Percentiles rank a stretch among this genome's conserved stretches.
These are phyloP conservation scores for Xenopus laevis DNA, from an alignment of 2,113 vertebrate genomes.

Conservation along the genomic window DNA sequence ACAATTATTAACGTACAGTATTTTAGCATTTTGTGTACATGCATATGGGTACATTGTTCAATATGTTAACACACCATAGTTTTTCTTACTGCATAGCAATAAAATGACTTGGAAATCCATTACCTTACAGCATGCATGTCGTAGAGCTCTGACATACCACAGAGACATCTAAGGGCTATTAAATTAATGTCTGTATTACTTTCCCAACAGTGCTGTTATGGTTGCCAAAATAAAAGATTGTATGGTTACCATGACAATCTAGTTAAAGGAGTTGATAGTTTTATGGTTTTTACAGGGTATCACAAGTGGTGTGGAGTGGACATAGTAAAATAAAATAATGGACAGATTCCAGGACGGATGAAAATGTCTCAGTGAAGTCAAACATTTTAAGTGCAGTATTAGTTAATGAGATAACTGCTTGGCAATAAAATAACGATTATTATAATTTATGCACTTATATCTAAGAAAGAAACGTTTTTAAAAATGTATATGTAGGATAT, in stretches of 20 bases:
- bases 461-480: too few relatives aligned
- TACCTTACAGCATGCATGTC: conserved; percentile 1
- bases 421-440: not conserved
- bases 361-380: not conserved
- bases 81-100: not conserved
- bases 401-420: not conserved
- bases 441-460: too few relatives aligned
- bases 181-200: conserved; percentile 24
- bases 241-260: conserved; percentile 21
- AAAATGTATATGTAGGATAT: too few relatives aligned
- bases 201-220: not conserved
- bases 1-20: too few relatives aligned
- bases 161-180: conserved; percentile 4
- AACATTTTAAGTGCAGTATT: not conserved
- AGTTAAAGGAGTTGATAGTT: conserved; percentile 17
- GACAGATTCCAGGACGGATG: not conserved
- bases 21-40: too few relatives aligned
- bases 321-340: not conserved
- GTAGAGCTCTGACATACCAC: not conserved
- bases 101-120: not conserved
- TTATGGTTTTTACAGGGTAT: conserved; percentile 14
- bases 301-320: not conserved
- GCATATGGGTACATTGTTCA: too few relatives aligned
- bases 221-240: conserved; percentile 26
- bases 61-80: too few relatives aligned